Evolutionary conservation across 2,113 vertebrate genomes (phyloP).

Genomic region (Cynopterus brachyotis): DNA sequence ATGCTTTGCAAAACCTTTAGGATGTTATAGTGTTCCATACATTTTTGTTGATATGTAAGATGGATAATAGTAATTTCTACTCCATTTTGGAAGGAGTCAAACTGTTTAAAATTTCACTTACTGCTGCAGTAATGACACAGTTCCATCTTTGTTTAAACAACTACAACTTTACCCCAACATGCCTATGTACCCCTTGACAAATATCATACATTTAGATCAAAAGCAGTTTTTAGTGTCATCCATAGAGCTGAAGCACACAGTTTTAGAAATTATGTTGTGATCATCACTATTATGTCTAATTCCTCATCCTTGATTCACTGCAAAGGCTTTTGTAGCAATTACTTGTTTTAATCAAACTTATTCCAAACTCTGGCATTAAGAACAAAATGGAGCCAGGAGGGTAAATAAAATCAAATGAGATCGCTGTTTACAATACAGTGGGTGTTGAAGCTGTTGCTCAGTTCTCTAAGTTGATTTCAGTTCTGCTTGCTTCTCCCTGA

Average conservation of each 20-base stretch:
- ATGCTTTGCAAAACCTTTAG: background rate
- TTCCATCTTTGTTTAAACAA: background rate
- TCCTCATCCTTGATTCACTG: background rate
- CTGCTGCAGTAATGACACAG: background rate
- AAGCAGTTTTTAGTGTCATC: background rate
- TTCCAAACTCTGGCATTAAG: background rate
- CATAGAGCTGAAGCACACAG: background rate
- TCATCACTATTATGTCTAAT: background rate
- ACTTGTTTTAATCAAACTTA: background rate
- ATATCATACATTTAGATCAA: background rate
- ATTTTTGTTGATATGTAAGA: background rate
- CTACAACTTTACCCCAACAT: background rate
- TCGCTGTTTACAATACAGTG: background rate
- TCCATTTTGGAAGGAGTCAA: background rate
- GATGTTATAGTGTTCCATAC: background rate
- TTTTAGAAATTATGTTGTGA: background rate
- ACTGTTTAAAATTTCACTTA: background rate
- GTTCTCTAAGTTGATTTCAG: background rate
- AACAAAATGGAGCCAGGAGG: background rate
- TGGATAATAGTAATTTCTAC: background rate
- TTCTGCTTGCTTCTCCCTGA: constrained; percentile 20
- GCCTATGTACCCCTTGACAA: background rate
- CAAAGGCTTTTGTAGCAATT: background rate
- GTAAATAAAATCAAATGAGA: constrained; percentile 23
- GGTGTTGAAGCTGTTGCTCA: background rate